These are phyloP conservation scores for Pteropus alecto DNA, from an alignment of 2,113 vertebrate species.

Conservation along the genomic window DNA sequence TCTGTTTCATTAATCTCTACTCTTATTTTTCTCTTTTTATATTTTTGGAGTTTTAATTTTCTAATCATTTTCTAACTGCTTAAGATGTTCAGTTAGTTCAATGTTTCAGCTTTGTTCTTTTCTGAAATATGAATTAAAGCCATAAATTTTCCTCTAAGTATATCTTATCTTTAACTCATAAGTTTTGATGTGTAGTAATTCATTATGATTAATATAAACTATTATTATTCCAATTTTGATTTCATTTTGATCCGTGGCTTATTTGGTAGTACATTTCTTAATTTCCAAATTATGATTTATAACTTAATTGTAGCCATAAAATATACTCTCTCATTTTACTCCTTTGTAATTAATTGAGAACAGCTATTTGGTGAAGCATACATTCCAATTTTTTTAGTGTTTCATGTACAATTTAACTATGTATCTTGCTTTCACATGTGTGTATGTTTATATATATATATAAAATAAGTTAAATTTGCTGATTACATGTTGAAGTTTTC, in stretches of 20 bases:
- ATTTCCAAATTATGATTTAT: slow-evolving; percentile 47
- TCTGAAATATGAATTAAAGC: background rate
- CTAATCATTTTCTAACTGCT: background rate
- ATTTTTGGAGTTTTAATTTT: background rate
- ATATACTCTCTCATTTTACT: background rate
- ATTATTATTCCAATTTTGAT: slow-evolving; percentile 21
- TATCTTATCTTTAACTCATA: background rate
- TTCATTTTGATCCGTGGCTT: slow-evolving; percentile 34
- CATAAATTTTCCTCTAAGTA: slow-evolving; percentile 8
- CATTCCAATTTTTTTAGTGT: background rate
- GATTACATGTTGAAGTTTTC: background rate
- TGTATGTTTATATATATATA: background rate
- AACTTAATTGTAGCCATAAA: background rate
- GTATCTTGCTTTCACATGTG: background rate
- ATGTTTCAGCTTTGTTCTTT: background rate
- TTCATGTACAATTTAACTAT: background rate
- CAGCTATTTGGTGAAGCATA: background rate
- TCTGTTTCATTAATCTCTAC: background rate
- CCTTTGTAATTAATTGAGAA: background rate
- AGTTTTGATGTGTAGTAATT: background rate
- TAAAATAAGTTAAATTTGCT: background rate
- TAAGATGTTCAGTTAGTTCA: background rate
- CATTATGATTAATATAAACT: slow-evolving; percentile 44
- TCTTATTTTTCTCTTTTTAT: background rate
- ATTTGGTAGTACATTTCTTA: slow-evolving; percentile 30